Evolutionary conservation across 2,888 invertebrate genomes (phyloP), one percentile per base, ranked within the genome.

Genomic region (Caradrina kadenii): DNA sequence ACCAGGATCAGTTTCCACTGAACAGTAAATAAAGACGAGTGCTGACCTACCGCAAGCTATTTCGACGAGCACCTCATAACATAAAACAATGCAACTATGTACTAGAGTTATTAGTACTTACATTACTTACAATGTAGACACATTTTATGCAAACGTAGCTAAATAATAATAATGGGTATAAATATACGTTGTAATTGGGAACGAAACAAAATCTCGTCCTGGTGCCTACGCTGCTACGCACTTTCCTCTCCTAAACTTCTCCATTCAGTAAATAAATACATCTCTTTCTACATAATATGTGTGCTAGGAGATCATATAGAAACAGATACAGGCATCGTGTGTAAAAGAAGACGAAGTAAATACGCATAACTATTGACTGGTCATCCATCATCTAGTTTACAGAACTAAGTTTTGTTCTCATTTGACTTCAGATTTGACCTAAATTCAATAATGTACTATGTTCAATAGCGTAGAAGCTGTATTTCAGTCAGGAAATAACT

Each of bases 41-140:
- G 13, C 63, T 64, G 77, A 77, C 80, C 77, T 77, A 69, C 69
- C 80, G 17, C 75, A 77, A 62, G n/a, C 21, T 75, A 61, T 64
- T 69, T 52, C 15, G 48, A 45, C 11, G 0, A 0, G 49, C 19
- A 22, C 49, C 42, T 45, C 50, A 45, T 22, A 42, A 78, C 60
- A 69, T 56, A 62, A 69, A 69, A 74, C 69, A 69, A 54, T 59
- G 54, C 58, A 64, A 74, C 63, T 65, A 52, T 52, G 59, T 65
- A 49, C 50, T 6, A 22, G 10, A 58, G 45, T 61, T 69, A 74
- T 62, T 64, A n/a, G 48, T 50, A 52, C 22, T 69, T 69, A 74
- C 21, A 69, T 63, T 58, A 58, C 17, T 26, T 48, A 64, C 69
- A 65, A 35, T 60, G 63, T 76, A 49, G 21, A 45, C 52, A 68